Percentiles rank a stretch among this genome's conserved stretches.
Conservation (phyloP, 2,113 vertebrate genomes). For the Microtus pennsylvanicus region DNA sequence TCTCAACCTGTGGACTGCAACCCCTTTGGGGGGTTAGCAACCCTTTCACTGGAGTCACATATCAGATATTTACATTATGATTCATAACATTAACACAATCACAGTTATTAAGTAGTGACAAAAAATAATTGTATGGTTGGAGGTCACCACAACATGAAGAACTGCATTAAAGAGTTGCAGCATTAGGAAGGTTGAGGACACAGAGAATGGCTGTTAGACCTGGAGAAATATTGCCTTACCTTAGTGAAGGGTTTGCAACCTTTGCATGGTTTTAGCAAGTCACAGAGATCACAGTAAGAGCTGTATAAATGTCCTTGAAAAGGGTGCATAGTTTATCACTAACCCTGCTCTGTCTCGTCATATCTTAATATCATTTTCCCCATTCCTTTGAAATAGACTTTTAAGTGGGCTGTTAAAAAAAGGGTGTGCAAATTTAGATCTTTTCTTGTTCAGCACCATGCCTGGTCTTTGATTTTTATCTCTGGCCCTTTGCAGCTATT, state of each 20-base stretch:
- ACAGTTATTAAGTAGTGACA: neutral
- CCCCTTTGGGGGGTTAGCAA: neutral
- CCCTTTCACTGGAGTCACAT: neutral
- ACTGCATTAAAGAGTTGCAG: neutral
- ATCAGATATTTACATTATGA: neutral
- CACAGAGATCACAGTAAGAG: neutral
- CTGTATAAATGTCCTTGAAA: neutral
- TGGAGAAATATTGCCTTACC: neutral
- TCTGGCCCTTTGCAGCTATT: neutral
- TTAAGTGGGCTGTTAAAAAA: slow-evolving; percentile 49
- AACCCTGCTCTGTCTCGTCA: neutral
- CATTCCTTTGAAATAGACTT: slow-evolving; percentile 52
- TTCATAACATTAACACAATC: neutral
- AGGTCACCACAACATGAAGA: neutral
- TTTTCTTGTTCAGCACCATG: slow-evolving; percentile 38
- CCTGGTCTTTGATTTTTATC: slow-evolving; percentile 64
- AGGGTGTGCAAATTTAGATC: slow-evolving; percentile 43
- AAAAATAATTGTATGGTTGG: neutral
- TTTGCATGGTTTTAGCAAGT: neutral
- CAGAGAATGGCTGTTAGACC: neutral
- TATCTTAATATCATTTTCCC: neutral
- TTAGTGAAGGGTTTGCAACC: neutral
- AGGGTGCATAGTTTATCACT: neutral
- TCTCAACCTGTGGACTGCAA: neutral
- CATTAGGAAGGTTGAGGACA: neutral